phyloP scores from a whole-genome alignment of 2,888 invertebrate species.

The Sceliomorpha sp. region DNA sequence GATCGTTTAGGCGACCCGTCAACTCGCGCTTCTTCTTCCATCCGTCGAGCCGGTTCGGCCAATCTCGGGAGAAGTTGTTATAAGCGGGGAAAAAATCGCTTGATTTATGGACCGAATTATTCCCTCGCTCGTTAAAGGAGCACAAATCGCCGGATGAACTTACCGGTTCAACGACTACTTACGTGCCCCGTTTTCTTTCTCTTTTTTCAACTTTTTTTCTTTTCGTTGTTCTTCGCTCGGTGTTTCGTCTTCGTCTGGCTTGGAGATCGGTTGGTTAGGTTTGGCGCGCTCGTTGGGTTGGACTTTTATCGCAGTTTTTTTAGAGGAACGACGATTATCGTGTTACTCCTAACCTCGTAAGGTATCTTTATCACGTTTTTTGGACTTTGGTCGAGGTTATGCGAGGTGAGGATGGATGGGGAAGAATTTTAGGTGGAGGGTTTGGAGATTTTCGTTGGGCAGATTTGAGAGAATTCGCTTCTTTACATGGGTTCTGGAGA shows the following conservation, averaged over 20 bases:
- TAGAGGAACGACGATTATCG: conserved; percentile 8
- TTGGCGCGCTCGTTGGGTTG: no score
- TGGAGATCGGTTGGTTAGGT: background rate
- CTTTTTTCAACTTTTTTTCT: conserved; percentile 5
- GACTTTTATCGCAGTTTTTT: no score
- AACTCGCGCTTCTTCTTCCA: conserved; percentile 26
- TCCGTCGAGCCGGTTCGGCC: conserved; percentile 41
- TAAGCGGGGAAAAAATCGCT: conserved; percentile 42
- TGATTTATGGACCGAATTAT: conserved; percentile 52
- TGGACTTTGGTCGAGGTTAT: no score
- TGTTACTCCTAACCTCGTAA: conserved; percentile 17
- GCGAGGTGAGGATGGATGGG: no score
- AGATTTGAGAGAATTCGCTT: no score
- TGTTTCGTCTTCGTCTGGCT: conserved; percentile 4
- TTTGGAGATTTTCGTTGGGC: no score
- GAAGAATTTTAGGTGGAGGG: no score
- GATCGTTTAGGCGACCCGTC: conserved; percentile 52
- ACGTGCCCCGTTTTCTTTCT: conserved; percentile 11
- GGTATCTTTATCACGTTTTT: conserved; percentile 15
- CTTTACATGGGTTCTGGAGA: no score
- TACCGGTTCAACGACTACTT: conserved; percentile 51
- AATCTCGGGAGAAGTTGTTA: conserved; percentile 42
- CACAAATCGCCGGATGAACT: conserved; percentile 51
- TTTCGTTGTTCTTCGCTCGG: background rate
- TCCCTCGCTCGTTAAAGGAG: conserved; percentile 50